Conservation (phyloP, 2,113 vertebrate genomes). For the Catharus bicknelli region DNA sequence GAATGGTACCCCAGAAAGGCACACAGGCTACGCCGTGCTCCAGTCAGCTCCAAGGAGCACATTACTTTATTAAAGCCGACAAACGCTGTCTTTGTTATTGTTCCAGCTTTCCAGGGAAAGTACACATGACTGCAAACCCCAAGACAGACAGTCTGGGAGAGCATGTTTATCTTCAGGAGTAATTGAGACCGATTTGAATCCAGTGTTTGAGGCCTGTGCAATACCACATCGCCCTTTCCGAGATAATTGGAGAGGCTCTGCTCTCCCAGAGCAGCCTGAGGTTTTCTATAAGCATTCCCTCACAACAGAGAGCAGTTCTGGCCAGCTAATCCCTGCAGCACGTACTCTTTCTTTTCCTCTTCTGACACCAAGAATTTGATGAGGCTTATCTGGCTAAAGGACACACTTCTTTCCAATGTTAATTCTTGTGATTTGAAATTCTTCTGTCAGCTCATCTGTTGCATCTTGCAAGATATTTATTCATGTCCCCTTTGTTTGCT, state of each 20-base stretch:
- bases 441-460: neutral
- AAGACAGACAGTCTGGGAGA: neutral
- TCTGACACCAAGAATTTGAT: neutral
- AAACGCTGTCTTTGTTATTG: neutral
- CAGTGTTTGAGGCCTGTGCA: neutral
- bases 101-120: slow-evolving; percentile 27
- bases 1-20: neutral
- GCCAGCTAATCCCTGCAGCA: neutral
- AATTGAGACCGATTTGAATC: neutral
- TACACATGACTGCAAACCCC: neutral
- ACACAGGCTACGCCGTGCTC: neutral
- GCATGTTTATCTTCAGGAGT: neutral
- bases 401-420: neutral
- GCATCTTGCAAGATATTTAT: neutral
- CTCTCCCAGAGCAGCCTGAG: neutral
- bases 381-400: neutral
- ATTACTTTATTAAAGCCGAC: neutral
- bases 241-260: neutral
- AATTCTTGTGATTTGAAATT: neutral
- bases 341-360: neutral
- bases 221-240: neutral
- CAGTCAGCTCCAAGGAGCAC: neutral
- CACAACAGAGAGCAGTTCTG: neutral
- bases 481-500: neutral
- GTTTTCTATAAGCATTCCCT: neutral